Evolutionary conservation across 2,888 invertebrate genomes (phyloP).

Genomic region (Epinotia demarniana): DNA sequence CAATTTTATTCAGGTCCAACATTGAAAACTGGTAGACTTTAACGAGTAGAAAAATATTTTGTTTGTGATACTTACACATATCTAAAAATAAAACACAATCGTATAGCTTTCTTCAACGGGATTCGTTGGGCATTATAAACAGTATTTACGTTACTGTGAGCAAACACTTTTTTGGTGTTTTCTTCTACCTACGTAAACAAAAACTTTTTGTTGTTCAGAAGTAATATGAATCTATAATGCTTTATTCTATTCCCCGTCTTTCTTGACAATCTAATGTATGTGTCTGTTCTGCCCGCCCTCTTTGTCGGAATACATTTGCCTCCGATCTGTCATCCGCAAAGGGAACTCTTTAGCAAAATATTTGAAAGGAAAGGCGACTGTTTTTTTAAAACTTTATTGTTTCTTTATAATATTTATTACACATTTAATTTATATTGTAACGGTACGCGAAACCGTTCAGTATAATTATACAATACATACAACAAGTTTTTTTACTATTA

Average conservation of each 20-base stretch:
- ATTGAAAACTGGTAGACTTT: too few species aligned
- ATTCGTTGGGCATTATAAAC: conserved; percentile 76
- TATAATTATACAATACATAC: conserved; percentile 80
- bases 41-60: too few species aligned
- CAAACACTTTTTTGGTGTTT: conserved; percentile 25
- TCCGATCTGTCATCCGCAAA: conserved; percentile 30
- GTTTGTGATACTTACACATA: not conserved
- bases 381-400: conserved; percentile 83
- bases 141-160: conserved; percentile 48
- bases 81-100: conserved; percentile 53
- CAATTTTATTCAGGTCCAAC: too few species aligned
- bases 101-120: conserved; percentile 72
- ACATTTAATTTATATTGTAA: conserved; percentile 77
- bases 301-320: conserved; percentile 36
- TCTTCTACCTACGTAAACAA: conserved; percentile 63
- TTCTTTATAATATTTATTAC: conserved; percentile 83
- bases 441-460: conserved; percentile 66
- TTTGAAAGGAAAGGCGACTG: conserved; percentile 56
- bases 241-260: conserved; percentile 47
- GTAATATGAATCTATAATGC: conserved; percentile 71
- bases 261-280: conserved; percentile 25
- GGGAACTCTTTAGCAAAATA: not conserved
- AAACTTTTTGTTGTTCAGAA: conserved; percentile 63
- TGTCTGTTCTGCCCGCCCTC: conserved; percentile 13
- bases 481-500: conserved; percentile 80